A percentile compares a stretch with the other conserved stretches of the same genome.
phyloP scores from a whole-genome alignment of 2,888 invertebrate species.

The Neuroscelio doddi region DNA sequence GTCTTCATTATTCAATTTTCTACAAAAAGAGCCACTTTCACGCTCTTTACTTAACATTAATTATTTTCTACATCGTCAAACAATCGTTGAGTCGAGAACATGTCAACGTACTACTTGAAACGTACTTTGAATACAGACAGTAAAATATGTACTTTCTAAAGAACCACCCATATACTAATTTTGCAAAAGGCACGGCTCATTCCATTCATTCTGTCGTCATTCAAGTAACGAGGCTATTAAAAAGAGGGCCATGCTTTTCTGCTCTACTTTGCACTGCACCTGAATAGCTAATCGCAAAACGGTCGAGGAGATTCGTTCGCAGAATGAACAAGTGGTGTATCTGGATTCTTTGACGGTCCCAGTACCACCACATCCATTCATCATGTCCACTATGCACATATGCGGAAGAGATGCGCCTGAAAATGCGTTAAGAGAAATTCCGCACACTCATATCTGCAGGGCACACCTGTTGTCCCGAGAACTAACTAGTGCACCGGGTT shows the following conservation, averaged over 20 bases:
- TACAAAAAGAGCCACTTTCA: no score
- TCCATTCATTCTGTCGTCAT: conserved; percentile 21
- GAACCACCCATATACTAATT: conserved; percentile 10
- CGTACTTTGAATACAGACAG: conserved; percentile 2
- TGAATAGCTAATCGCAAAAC: conserved; percentile 30
- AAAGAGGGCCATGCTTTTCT: conserved; percentile 24
- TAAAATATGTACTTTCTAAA: conserved; percentile 35
- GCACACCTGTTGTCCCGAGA: conserved; percentile 32
- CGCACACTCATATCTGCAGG: conserved; percentile 11
- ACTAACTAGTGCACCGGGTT: conserved; percentile 44
- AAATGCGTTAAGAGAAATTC: conserved; percentile 35
- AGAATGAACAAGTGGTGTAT: conserved; percentile 4
- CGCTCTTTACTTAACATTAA: no score
- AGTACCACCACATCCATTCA: conserved; percentile 7
- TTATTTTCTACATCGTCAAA: not conserved
- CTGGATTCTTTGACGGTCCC: not conserved
- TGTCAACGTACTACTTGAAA: not conserved
- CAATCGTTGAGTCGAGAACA: not conserved
- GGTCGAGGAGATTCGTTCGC: conserved; percentile 12
- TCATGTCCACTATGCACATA: not conserved
- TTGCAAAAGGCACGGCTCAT: conserved; percentile 16
- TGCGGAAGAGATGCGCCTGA: conserved; percentile 13
- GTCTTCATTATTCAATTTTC: no score
- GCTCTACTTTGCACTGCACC: conserved; percentile 37
- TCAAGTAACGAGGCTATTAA: conserved; percentile 19